Evolutionary conservation across 1,140 invertebrate genomes (phyloP).

Genomic region (Drosophila bifasciata): DNA sequence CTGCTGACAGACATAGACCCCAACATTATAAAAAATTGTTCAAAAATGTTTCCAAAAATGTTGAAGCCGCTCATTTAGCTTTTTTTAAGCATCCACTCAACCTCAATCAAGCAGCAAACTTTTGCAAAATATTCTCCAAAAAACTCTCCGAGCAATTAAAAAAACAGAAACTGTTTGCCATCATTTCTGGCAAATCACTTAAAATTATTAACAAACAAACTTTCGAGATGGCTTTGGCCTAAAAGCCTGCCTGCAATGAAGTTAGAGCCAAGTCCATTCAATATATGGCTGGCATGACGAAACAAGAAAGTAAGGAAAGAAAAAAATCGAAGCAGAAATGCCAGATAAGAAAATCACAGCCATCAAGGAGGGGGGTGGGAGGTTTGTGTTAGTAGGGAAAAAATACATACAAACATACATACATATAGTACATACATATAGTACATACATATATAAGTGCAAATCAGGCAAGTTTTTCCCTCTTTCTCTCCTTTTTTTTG

Average conservation of each 20-base stretch:
- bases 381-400: constrained; percentile 3
- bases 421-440: too few species aligned
- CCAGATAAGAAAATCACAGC: constrained; percentile 66
- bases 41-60: too few species aligned
- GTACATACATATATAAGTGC: constrained; percentile 42
- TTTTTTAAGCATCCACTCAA: background rate
- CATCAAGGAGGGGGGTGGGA: background rate
- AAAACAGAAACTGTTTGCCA: constrained; percentile 60
- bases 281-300: constrained; percentile 41
- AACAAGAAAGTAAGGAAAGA: constrained; percentile 25
- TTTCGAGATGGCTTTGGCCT: constrained; percentile 5
- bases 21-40: constrained; percentile 11
- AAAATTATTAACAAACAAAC: constrained; percentile 71
- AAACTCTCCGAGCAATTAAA: constrained; percentile 60
- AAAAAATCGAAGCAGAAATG: constrained; percentile 45
- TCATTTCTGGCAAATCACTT: constrained; percentile 67
- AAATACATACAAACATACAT: constrained; percentile 4
- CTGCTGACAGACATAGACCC: constrained; percentile 13
- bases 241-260: constrained; percentile 32
- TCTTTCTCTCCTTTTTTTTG: constrained; percentile 22
- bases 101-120: constrained; percentile 22
- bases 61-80: constrained; percentile 1
- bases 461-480: constrained; percentile 71
- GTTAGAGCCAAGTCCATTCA: constrained; percentile 24
- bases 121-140: constrained; percentile 11